These are phyloP conservation scores for Fratercula arctica DNA, from an alignment of 2,797 vertebrate species.

Conservation along the genomic window DNA sequence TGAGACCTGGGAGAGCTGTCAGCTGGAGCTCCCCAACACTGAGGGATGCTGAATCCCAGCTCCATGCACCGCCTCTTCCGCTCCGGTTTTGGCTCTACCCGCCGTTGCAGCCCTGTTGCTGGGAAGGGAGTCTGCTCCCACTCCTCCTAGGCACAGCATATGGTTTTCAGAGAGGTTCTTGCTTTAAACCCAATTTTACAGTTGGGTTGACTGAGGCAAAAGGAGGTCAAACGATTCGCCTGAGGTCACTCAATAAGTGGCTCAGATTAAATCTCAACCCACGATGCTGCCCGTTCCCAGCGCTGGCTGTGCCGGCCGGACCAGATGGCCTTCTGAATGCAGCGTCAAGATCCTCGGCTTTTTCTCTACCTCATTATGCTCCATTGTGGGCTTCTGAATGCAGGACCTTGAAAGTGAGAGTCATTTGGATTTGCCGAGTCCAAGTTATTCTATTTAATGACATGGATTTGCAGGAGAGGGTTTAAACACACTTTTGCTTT, in stretches of 20 bases:
- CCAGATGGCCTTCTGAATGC: slow-evolving; percentile 81
- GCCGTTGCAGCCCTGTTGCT: not conserved
- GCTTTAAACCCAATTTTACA: slow-evolving; percentile 70
- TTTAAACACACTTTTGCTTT: not conserved
- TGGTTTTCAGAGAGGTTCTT: slow-evolving; percentile 60
- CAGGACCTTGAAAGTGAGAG: slow-evolving; percentile 73
- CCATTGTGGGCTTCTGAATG: slow-evolving; percentile 74
- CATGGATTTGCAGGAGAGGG: slow-evolving; percentile 27
- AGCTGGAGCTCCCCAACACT: not conserved
- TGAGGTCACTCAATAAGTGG: slow-evolving; percentile 67
- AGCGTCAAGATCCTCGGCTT: slow-evolving; percentile 73
- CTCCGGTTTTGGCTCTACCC: not conserved
- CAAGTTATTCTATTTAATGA: slow-evolving; percentile 38
- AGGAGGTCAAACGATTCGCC: slow-evolving; percentile 65
- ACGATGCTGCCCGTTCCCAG: slow-evolving; percentile 75
- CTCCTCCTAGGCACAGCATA: slow-evolving; percentile 51
- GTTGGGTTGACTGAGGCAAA: slow-evolving; percentile 66
- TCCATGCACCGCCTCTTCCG: accelerated
- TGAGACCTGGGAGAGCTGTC: not conserved
- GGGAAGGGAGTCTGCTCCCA: slow-evolving; percentile 7
- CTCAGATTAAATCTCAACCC: slow-evolving; percentile 75
- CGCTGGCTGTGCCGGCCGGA: slow-evolving; percentile 70
- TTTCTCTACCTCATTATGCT: slow-evolving; percentile 75
- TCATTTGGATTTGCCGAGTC: slow-evolving; percentile 68
- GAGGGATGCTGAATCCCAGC: not conserved